Evolutionary conservation across 1,140 invertebrate genomes (phyloP).

Genomic region (Heliothis subflexa): DNA sequence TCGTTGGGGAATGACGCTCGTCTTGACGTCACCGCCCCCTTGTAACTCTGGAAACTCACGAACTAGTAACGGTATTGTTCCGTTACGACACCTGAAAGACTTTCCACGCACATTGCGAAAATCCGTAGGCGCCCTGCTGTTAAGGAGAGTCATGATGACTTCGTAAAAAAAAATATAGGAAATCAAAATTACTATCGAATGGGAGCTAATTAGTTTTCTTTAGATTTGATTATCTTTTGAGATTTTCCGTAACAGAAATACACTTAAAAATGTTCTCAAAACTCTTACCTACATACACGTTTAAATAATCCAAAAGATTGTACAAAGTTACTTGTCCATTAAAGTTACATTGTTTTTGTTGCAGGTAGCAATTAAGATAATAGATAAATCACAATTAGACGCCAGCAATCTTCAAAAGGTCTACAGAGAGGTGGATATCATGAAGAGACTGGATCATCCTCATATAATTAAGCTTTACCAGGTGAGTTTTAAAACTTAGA

Average conservation of each 20-base stretch:
- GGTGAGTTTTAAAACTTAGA: constrained; percentile 88
- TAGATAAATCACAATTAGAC: constrained; percentile 98
- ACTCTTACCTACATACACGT: background rate
- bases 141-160: background rate
- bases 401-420: constrained; percentile 98
- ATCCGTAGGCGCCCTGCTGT: background rate
- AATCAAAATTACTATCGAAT: background rate
- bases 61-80: constrained; percentile 74
- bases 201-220: background rate
- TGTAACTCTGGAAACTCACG: constrained; percentile 72
- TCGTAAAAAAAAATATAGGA: background rate
- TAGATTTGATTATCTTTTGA: background rate
- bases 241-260: background rate
- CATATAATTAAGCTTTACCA: constrained; percentile 99
- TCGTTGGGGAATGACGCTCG: constrained; percentile 73
- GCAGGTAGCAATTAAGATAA: constrained; percentile 99
- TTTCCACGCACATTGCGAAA: constrained; percentile 1
- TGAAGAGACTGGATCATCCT: constrained; percentile 98
- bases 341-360: constrained; percentile 78
- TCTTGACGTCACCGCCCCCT: constrained; percentile 76
- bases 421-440: constrained; percentile 99
- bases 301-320: background rate
- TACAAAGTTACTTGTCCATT: constrained; percentile 1
- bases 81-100: constrained; percentile 48
- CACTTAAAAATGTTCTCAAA: background rate